Percentiles rank a stretch among this genome's conserved stretches.
These are phyloP conservation scores for Coleophora deauratella DNA, from an alignment of 2,888 invertebrate species.

Conservation along the genomic window DNA sequence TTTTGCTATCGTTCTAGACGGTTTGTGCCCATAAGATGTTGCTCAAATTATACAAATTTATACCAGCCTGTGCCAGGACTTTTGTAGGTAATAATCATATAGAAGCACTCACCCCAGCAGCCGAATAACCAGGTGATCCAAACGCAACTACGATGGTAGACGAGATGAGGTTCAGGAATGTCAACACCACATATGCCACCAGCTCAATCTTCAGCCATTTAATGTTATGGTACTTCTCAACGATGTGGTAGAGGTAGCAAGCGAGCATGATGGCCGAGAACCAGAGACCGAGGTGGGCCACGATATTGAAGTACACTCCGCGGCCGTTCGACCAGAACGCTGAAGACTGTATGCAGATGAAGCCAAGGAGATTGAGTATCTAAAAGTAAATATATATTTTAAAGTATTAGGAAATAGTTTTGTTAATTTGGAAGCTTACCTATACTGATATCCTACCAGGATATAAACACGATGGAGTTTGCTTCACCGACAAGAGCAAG, in stretches of 20 bases:
- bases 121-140: conserved; percentile 76
- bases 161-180: conserved; percentile 82
- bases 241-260: conserved; percentile 86
- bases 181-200: conserved; percentile 79
- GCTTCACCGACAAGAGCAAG: no score
- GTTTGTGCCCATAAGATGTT: no score
- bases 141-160: conserved; percentile 81
- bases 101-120: conserved; percentile 80
- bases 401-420: no score
- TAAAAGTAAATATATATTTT: conserved; percentile 55
- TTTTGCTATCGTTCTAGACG: no score
- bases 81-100: background rate
- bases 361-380: conserved; percentile 82
- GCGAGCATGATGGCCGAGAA: conserved; percentile 81
- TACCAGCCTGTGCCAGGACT: no score
- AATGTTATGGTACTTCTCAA: conserved; percentile 86
- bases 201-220: conserved; percentile 91
- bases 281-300: conserved; percentile 86
- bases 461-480: no score
- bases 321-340: conserved; percentile 73
- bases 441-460: no score
- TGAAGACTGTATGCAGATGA: conserved; percentile 84
- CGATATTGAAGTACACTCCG: conserved; percentile 83
- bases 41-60: no score
- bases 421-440: no score